Base-by-base conservation (phyloP, 2,113 vertebrate genomes). In the Bostrychus sinensis region DNA sequence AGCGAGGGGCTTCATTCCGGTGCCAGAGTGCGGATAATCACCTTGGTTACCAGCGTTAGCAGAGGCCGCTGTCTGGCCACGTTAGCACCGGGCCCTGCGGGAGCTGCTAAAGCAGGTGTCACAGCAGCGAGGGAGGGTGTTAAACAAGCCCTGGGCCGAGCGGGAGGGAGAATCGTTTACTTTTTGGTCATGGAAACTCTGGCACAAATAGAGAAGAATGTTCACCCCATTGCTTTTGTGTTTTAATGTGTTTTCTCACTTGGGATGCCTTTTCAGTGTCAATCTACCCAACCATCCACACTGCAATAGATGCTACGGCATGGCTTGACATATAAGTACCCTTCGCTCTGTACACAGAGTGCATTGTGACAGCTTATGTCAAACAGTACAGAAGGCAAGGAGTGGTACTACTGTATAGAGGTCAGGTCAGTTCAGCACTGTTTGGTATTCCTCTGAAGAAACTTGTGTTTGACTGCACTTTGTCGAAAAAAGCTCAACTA, bases 141-240 rank as follows among this genome's bases (percentile, higher is more conserved):
- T 83, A 78, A 91, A 87, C 78, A 85, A 86, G 88, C 73, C 62
- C 50, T 19, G 36, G 70, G 77, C 81, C 62, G 66, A 75, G 53
- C 58, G 48, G 70, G 66, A 73, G 76, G 68, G 56, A 66, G 28
- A 75, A 80, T 77, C 59, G 48, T 88, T 88, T 82, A 82, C 83
- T 83, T 78, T 48, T 73, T 45, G 65, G 76, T 84, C 87, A 87
- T 88, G 86, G 89, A 86, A 88, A 90, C 88, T 8, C 57, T 65
- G 62, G 61, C 58, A 68, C 66, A 69, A 66, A 75, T 72, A 56
- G 62, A 16, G 16, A 85, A 57, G 87, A 88, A 91, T 89, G 80
- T 80, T 74, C 72, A 69, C 67, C 81, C 77, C 6, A 9, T 68
- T 66, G 67, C 41, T 42, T 43, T 68, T 16, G 36, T 57, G 59